Evolutionary conservation across 2,888 invertebrate species (phyloP), one percentile per base, ranked within the genome.

Genomic region (Pristionchus entomophagus): DNA sequence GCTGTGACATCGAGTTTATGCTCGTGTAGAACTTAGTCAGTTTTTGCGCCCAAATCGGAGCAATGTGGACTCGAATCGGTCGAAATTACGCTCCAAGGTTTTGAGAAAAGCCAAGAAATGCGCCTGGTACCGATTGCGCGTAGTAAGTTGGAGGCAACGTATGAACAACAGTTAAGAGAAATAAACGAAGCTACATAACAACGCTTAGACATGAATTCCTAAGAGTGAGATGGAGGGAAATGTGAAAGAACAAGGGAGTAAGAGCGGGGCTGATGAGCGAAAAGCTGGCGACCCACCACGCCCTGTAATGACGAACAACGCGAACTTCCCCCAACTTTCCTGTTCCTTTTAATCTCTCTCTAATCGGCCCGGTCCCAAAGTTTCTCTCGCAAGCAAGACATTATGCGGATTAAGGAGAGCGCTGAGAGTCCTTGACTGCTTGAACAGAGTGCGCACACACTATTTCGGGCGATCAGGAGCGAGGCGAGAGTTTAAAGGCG

Each of bases 231-330:
- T n/a, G n/a, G n/a, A 81, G 53, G 10, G 32, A 53, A 17, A 56
- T 22, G 41, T 8, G 32, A 45, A 41, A 14, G 14, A 38, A 22
- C 8, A 26, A n/a, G 59, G 38, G 59, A 82, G 62, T 26, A 51
- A 82, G 82, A 35, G 29, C 10, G 49, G 62, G 81, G 45, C 41
- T 41, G 56, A 53, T 35, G 53, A 81, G 81, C 14, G 82, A 29
- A 56, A 59, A 82, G 62, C 56, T 56, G n/a, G 41, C 41, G 69
- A 5, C 38, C 69, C 26, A 73, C 73, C 73, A 65, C 65, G 65
- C 65, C 65, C 65, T 65, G 62, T 45, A 73, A n/a, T 45, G 73
- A 41, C n/a, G 41, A n/a, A 45, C 41, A 73, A 56, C 19, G 56
- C 22, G 73, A 41, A 73, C 73, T 6, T 17, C 19, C 32, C 56